Evolutionary conservation across 1,140 invertebrate species (phyloP), one percentile per base, ranked within the genome.

Genomic region (Dendroctonus valens): DNA sequence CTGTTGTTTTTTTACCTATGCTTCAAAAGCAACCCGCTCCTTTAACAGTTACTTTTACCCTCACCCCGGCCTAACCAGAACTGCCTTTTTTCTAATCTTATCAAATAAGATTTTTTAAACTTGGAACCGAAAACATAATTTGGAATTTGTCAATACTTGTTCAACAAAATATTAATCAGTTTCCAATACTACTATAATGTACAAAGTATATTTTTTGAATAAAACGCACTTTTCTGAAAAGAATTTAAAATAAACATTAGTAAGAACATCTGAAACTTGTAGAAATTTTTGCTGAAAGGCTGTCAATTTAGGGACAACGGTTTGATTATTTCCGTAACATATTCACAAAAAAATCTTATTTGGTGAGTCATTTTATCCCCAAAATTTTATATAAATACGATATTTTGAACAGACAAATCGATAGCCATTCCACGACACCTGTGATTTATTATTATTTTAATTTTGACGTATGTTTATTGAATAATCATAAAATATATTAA

Each of bases 1-100:
- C 94, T 59, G 82, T 97, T 61, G 92, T 97, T 75, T 94, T 94
- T 81, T 84, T 97, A 76, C 94, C 95, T 48, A 94, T 97, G 61
- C 87, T 89, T 69, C 87, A 91, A 70, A 88, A 91, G 77, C 85
- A 95, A 69, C 88, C 85, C 71, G 86, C 88, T 74, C 86, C 88
- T 63, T 83, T 94, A 70, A 93, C 91, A 63, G 88, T 94, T 59
- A 94, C 93, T 76, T 95, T 97, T 78, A 93, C 88, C 71, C 87
- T 97, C 57, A 96, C 91, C 74, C 94, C 94, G 66, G 91, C 93
- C 81, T 94, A 87, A 74, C 65, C 63, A 50, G 39, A 60, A 42
- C 38, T 26, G 8, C 26, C 26, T 26, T 26, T 26, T 26, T 26
- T 26, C 26, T 26, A 26, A 46, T 55, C 55, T 65, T 59, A 58